Percentiles rank a stretch among this genome's conserved stretches.
phyloP scores from a whole-genome alignment of 1,140 invertebrate genomes.

The Drosophila setifemur region DNA sequence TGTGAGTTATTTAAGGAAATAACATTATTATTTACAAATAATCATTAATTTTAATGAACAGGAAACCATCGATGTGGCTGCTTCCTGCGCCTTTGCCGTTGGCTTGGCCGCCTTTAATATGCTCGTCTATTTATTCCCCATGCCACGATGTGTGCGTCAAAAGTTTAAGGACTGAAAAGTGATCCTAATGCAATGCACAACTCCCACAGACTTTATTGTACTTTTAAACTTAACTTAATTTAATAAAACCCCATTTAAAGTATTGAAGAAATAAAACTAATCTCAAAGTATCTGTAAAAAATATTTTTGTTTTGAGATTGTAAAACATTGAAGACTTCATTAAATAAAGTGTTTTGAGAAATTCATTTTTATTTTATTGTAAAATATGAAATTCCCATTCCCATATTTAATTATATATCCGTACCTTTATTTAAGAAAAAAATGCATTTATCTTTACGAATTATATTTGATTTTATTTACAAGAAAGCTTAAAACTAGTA shows the following conservation, averaged over 20 bases:
- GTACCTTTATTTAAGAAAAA: not conserved
- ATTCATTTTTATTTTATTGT: too few relatives aligned
- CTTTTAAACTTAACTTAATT: conserved; percentile 12
- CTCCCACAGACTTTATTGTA: not conserved
- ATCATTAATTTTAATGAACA: conserved; percentile 14
- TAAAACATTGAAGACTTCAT: too few relatives aligned
- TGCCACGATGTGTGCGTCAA: conserved; percentile 92
- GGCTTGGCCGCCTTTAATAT: conserved; percentile 92
- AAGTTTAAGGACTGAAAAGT: conserved; percentile 92
- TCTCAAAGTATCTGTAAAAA: too few relatives aligned
- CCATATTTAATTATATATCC: too few relatives aligned
- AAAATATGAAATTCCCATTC: too few relatives aligned
- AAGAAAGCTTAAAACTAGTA: conserved; percentile 71
- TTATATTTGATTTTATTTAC: conserved; percentile 75
- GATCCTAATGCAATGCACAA: not conserved
- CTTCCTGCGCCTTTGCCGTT: conserved; percentile 92
- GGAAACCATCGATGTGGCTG: conserved; percentile 86
- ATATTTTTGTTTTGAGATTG: too few relatives aligned
- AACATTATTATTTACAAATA: conserved; percentile 18
- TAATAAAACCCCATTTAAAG: conserved; percentile 20
- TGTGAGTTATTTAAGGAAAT: conserved; percentile 73
- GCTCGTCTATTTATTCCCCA: conserved; percentile 91
- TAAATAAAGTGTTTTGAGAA: too few relatives aligned
- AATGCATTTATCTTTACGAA: conserved; percentile 9
- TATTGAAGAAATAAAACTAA: too few relatives aligned